These are phyloP conservation scores for Trichopoda pennipes DNA, from an alignment of 2,888 invertebrate genomes.

Conservation along the genomic window DNA sequence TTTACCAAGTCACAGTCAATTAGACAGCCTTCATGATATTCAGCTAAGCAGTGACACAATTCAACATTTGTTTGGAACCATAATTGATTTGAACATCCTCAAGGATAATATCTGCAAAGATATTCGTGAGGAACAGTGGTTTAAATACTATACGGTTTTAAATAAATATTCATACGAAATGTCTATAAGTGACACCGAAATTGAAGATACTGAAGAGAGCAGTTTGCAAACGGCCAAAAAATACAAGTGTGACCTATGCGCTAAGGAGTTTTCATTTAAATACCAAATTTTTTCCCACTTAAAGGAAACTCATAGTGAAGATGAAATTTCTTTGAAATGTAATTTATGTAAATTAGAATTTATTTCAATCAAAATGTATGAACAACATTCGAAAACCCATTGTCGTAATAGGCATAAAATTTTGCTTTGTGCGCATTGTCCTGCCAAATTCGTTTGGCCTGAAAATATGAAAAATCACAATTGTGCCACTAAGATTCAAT, in stretches of 20 bases:
- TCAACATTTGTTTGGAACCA: slow-evolving; percentile 67
- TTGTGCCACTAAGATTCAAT: slow-evolving; percentile 69
- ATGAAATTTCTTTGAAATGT: slow-evolving; percentile 82
- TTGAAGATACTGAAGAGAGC: slow-evolving; percentile 70
- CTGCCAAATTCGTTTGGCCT: slow-evolving; percentile 78
- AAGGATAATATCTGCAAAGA: slow-evolving; percentile 72
- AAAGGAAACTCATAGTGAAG: slow-evolving; percentile 76
- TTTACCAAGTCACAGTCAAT: slow-evolving; percentile 70
- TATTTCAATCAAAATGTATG: slow-evolving; percentile 81
- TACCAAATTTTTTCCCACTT: slow-evolving; percentile 75
- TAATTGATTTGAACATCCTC: slow-evolving; percentile 69
- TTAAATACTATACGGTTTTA: slow-evolving; percentile 75
- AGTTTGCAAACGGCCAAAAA: not conserved
- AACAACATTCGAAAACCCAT: slow-evolving; percentile 82
- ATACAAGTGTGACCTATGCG: slow-evolving; percentile 76
- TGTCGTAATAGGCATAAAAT: slow-evolving; percentile 76
- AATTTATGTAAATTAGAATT: slow-evolving; percentile 82
- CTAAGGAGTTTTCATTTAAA: slow-evolving; percentile 73
- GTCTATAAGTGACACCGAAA: slow-evolving; percentile 78
- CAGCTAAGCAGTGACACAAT: slow-evolving; percentile 72
- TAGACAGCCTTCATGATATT: slow-evolving; percentile 65
- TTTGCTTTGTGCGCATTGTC: slow-evolving; percentile 76
- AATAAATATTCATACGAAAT: slow-evolving; percentile 78
- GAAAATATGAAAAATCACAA: slow-evolving; percentile 76
- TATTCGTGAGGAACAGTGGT: slow-evolving; percentile 69